Conservation (phyloP, 2,888 invertebrate genomes). For the Scaeva pyrastri region DNA sequence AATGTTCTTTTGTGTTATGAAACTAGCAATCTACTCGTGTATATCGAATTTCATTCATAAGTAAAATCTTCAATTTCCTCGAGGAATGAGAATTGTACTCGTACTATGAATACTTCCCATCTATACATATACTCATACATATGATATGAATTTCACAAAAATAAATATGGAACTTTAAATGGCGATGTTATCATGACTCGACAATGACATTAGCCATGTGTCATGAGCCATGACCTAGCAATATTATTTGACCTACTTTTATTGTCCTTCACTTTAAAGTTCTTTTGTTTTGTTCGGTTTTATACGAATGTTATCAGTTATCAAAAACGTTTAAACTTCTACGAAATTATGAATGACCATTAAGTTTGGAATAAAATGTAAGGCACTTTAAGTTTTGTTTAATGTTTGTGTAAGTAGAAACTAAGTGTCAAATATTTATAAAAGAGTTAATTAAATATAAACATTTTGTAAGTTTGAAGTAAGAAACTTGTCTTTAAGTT, state of each 20-base stretch:
- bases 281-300: neutral
- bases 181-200: constrained; percentile 42
- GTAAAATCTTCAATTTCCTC: constrained; percentile 48
- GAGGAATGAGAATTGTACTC: neutral
- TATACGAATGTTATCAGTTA: neutral
- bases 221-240: constrained; percentile 52
- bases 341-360: too few relatives aligned
- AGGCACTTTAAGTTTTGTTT: too few relatives aligned
- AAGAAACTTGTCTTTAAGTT: too few relatives aligned
- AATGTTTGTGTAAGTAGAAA: too few relatives aligned
- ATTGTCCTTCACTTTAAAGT: neutral
- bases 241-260: constrained; percentile 49
- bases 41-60: constrained; percentile 49
- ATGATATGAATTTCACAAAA: too few relatives aligned
- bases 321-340: too few relatives aligned
- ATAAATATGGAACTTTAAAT: constrained; percentile 25
- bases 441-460: too few relatives aligned
- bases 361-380: too few relatives aligned
- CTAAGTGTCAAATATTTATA: too few relatives aligned
- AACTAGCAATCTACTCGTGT: neutral
- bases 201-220: constrained; percentile 55
- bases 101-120: neutral
- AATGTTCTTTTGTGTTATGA: too few relatives aligned
- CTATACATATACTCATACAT: too few relatives aligned
- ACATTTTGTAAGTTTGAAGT: too few relatives aligned